Evolutionary conservation across 2,888 invertebrate species (phyloP), one percentile per base, ranked within the genome.

Genomic region (Orthosia gracilis): DNA sequence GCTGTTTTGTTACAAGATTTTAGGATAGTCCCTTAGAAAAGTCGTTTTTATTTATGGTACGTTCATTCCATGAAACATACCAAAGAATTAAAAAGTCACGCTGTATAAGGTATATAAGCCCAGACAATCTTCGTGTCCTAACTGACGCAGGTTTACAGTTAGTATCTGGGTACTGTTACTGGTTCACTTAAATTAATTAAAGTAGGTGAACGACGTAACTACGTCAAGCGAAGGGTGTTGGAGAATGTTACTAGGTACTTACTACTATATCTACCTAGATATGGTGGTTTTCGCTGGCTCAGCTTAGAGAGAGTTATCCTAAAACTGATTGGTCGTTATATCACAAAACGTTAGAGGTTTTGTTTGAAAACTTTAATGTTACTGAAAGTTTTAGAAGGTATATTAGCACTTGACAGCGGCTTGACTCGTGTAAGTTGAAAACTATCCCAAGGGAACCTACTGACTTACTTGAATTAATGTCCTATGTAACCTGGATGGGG

Each of bases 151-250:
- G 80, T 82, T 85, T 78, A 84, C 73, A 82, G 64, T 66, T 73
- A 71, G 73, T 73, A 78, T 69, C 83, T 80, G 40, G 21, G 23
- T 67, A 85, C 79, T 74, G 70, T 83, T 76, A 76, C 82, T 80
- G 83, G 87, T 83, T 85, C 82, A 80, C 85, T 85, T 87, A 89
- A 88, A 90, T 90, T 91, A 90, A 90, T 90, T 90, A 86, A 90
- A 90, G 80, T 89, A 87, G 84, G 83, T 86, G 83, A 77, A 84
- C 72, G 85, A 78, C 84, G 70, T 82, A 82, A 83, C 82, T 88
- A 82, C 79, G 74, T 76, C 40, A 59, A 77, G 80, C 83, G 76
- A 85, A 87, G 85, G 82, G 78, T 69, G 70, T 61, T 40, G 40
- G 82, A 26, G 61, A 55, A 11, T 55, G 64, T 73, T 45, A 49